phyloP scores from a whole-genome alignment of 2,888 invertebrate genomes.

The Sicus ferrugineus region DNA sequence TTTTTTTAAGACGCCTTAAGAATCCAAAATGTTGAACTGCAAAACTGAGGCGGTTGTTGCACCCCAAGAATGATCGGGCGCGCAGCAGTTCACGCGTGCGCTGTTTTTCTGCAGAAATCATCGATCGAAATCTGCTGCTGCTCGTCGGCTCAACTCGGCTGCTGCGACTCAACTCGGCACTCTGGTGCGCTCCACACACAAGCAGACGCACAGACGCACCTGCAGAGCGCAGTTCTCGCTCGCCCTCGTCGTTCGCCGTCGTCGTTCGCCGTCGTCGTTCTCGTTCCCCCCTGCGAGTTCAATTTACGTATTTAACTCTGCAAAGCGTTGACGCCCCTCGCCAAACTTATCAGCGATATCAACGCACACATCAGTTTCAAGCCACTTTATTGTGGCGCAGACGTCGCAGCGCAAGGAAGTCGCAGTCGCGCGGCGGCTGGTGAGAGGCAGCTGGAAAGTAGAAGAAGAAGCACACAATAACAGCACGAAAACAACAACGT shows the following conservation, averaged over 20 bases:
- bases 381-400: conserved; percentile 34
- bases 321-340: conserved; percentile 39
- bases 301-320: conserved; percentile 25
- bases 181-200: neutral
- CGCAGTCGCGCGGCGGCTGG: no score
- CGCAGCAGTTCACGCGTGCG: conserved; percentile 25
- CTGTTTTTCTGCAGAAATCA: conserved; percentile 27
- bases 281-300: neutral
- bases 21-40: no score
- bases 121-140: conserved; percentile 25
- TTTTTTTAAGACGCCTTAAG: no score
- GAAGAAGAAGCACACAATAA: conserved; percentile 23
- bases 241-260: no score
- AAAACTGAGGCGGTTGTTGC: no score
- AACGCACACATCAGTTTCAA: conserved; percentile 42
- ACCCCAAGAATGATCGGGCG: no score
- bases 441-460: conserved; percentile 34
- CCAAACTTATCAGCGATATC: conserved; percentile 41
- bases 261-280: neutral
- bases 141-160: neutral
- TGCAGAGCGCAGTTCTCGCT: neutral
- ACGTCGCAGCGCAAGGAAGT: conserved; percentile 15
- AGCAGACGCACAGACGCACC: no score
- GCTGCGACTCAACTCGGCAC: no score
- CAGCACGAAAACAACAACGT: conserved; percentile 1